Evolutionary conservation across 2,113 vertebrate species (phyloP), one percentile per base, ranked within the genome.

Genomic region (Tyto alba): DNA sequence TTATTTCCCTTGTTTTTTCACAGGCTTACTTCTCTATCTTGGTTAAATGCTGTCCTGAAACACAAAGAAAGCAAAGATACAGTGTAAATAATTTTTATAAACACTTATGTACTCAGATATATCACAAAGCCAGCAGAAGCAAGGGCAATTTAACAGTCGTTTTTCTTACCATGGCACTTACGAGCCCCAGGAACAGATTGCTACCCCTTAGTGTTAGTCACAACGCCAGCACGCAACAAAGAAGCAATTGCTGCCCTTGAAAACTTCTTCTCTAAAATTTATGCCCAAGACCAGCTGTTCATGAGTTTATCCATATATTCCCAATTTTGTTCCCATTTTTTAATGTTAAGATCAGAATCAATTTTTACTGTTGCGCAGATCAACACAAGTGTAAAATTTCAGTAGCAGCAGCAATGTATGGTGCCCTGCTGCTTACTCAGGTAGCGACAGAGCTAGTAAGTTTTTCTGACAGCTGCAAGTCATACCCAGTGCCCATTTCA

Each of bases 71-170:
- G 57, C 34, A 53, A 72, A 89, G 62, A 72, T 41, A 75, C 0
- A 14, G 64, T 43, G 68, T 85, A 93, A 90, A 84, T 78, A 87
- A 64, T 90, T 92, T 91, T 90, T 90, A 85, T 56, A 80, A 93
- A 82, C 89, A 72, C 60, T 78, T 78, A 60, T 8, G 6, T 66
- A 20, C 80, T 92, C 83, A 78, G 66, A 60, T 86, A 81, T 5
- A 71, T 78, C 83, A 81, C 69, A 81, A 87, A 57, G 20, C 38
- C 21, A 81, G 60, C 68, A 78, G 76, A 73, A 87, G 66, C 2
- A 2, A 72, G 69, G 40, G 77, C 64, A 75, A 75, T 86, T 91
- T 73, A 88, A 63, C 43, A 83, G 81, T 36, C 18, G 1, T 93
- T 89, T 96, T 71, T 96, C 66, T 91, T 73, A 32, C 22, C 30